phyloP scores from a whole-genome alignment of 2,797 vertebrate species.

The Eulemur rubriventer region DNA sequence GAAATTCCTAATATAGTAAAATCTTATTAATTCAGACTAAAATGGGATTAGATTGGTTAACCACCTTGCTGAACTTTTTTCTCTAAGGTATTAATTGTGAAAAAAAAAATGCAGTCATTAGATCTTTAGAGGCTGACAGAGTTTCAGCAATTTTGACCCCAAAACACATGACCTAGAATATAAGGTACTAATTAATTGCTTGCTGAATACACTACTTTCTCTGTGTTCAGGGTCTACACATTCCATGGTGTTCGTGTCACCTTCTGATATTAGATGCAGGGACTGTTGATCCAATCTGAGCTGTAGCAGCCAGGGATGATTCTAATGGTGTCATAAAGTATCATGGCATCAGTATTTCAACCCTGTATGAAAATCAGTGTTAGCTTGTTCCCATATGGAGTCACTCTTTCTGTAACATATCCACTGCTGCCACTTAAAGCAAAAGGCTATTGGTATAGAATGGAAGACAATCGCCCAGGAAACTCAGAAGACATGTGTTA shows the following conservation, averaged over 20 bases:
- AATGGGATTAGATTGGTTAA: background rate
- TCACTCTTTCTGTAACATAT: constrained; percentile 18
- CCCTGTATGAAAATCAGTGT: background rate
- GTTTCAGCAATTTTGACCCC: background rate
- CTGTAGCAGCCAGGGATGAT: background rate
- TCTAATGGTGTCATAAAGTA: background rate
- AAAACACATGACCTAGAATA: background rate
- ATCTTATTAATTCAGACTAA: background rate
- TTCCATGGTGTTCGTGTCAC: background rate
- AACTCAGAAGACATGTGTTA: background rate
- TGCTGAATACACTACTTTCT: background rate
- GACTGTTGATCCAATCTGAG: background rate
- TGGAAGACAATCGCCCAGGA: background rate
- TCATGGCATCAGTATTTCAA: background rate
- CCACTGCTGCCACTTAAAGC: background rate
- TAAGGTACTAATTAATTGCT: background rate
- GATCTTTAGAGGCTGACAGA: background rate
- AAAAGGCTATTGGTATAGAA: constrained; percentile 34
- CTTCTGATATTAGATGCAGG: background rate
- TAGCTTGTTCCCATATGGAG: background rate
- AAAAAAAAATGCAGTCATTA: background rate
- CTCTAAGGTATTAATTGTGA: background rate
- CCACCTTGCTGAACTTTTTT: background rate
- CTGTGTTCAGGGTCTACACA: background rate
- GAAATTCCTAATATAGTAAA: background rate